A percentile compares a stretch with the other conserved stretches of the same genome.
Evolutionary conservation across 2,888 invertebrate genomes (phyloP).

Genomic region (Anthrax anthrax): DNA sequence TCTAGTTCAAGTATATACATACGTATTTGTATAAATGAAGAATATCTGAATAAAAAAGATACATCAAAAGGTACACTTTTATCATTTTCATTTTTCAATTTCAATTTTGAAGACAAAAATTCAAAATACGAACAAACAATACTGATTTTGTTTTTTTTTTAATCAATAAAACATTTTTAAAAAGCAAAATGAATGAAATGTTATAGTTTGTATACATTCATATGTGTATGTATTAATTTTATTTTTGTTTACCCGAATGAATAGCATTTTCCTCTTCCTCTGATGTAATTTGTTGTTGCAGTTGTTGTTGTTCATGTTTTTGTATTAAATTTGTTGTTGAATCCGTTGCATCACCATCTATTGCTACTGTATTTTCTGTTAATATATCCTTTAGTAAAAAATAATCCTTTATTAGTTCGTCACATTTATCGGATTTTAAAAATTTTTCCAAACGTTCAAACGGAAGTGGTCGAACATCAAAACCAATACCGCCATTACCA

Average conservation of each 20-base stretch:
- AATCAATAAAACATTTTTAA: too few relatives aligned
- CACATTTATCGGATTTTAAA: slow-evolving; percentile 30
- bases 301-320: slow-evolving; percentile 26
- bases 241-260: slow-evolving; percentile 48
- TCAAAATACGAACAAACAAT: too few relatives aligned
- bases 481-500: slow-evolving; percentile 12
- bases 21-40: too few relatives aligned
- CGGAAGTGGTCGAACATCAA: slow-evolving; percentile 28
- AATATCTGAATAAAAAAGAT: too few relatives aligned
- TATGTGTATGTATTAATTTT: too few relatives aligned
- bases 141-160: too few relatives aligned
- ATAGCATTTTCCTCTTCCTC: slow-evolving; percentile 49
- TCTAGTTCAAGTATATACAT: too few relatives aligned
- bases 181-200: too few relatives aligned
- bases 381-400: slow-evolving; percentile 27
- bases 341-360: neutral
- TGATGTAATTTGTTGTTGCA: slow-evolving; percentile 33
- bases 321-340: neutral
- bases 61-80: too few relatives aligned
- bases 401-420: slow-evolving; percentile 29
- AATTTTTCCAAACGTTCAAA: slow-evolving; percentile 30
- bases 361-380: neutral
- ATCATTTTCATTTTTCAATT: too few relatives aligned
- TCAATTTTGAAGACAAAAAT: too few relatives aligned
- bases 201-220: too few relatives aligned